Evolutionary conservation across 2,113 vertebrate genomes (phyloP), one percentile per base, ranked within the genome.

Genomic region (Struthio camelus): DNA sequence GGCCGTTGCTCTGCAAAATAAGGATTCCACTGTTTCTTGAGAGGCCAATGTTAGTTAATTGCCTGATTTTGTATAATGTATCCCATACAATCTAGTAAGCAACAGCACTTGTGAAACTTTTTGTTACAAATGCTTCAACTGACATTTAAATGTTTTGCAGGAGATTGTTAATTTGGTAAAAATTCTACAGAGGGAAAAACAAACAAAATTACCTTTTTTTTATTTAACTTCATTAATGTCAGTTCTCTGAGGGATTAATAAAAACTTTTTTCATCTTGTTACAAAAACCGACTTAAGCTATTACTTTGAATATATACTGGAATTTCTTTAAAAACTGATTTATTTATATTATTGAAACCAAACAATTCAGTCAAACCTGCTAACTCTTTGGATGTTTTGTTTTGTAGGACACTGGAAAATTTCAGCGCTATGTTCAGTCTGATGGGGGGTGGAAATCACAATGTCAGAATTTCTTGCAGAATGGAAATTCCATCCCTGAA

Each of bases 111-210:
- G 46, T 62, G 85, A 64, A 87, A 93, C 64, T 11, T 32, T 64
- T 90, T 67, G 85, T 69, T 95, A 42, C 12, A 56, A 86, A 88
- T 90, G 80, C 36, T 90, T 95, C 84, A 80, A 73, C 30, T 81
- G 53, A 61, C 72, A 77, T 89, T 82, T 85, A 89, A 79, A 48
- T 27, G 9, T 73, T 87, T 89, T 51, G 38, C 34, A 77, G 25
- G 40, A 91, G 34, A 59, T 2, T 5, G 16, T 46, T 94, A 77
- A 89, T 73, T 66, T 73, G 19, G 53, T 25, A 89, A 94, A 93
- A 27, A 50, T 11, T 83, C 67, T 50, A 32, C 40, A 25, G 0
- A 23, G 7, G 24, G 14, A 51, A 87, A 93, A 91, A 36, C 6
- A 69, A 85, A 38, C 30, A 66, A 73, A 71, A 24, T 34, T 14